Evolutionary conservation across 2,888 invertebrate genomes (phyloP).

Genomic region (Melipona beecheii): DNA sequence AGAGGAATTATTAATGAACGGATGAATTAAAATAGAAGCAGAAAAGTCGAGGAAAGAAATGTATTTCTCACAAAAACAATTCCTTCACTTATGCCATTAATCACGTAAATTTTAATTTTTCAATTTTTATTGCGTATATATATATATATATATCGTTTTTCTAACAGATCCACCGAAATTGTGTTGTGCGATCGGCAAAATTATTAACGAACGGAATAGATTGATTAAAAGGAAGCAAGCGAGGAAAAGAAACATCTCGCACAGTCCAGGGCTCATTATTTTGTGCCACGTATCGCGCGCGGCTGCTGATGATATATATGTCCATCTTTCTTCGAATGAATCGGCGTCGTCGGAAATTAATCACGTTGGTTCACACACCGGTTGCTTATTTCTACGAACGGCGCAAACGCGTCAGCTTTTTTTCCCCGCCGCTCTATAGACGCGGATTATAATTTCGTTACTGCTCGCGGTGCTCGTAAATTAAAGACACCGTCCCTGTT

Average conservation of each 20-base stretch:
- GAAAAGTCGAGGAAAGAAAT: not conserved
- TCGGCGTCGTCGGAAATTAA: slow-evolving; percentile 54
- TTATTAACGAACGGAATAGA: not conserved
- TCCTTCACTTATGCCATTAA: too few relatives aligned
- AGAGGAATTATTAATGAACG: too few relatives aligned
- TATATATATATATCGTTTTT: not conserved
- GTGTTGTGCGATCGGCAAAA: not conserved
- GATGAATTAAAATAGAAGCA: too few relatives aligned
- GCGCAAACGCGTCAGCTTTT: slow-evolving; percentile 31
- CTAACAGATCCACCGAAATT: not conserved
- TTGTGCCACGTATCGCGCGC: not conserved
- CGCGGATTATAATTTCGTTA: slow-evolving; percentile 48
- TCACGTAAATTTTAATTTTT: too few relatives aligned
- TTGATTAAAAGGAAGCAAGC: not conserved
- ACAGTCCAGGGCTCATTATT: not conserved
- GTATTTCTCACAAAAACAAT: not conserved
- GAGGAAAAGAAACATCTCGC: not conserved
- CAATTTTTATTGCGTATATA: not conserved
- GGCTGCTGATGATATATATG: slow-evolving; percentile 24
- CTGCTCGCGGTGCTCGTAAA: slow-evolving; percentile 25
- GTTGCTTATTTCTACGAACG: slow-evolving; percentile 50
- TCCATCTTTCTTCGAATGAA: slow-evolving; percentile 26
- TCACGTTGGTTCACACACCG: slow-evolving; percentile 49
- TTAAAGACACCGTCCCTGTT: slow-evolving; percentile 16
- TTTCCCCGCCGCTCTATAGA: not conserved